Evolutionary conservation across 2,888 invertebrate species (phyloP).

Genomic region (Tortricodes alternella): DNA sequence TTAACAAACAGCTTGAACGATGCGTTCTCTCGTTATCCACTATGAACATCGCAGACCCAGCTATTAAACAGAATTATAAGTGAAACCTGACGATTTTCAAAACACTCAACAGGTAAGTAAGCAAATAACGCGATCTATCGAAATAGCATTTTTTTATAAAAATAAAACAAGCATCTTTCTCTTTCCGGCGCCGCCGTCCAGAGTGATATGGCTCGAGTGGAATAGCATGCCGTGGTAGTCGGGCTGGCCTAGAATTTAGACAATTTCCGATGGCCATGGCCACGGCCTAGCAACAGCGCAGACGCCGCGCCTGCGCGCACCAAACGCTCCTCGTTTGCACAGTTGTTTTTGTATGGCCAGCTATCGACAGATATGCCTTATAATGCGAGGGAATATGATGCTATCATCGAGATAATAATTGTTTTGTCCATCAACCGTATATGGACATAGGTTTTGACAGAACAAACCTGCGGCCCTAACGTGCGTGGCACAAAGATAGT

Average conservation of each 20-base stretch:
- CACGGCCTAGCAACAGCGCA: slow-evolving; percentile 37
- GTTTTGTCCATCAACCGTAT: no score
- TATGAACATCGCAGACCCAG: no score
- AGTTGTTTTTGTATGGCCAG: slow-evolving; percentile 12
- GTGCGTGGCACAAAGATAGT: not conserved
- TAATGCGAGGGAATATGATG: slow-evolving; percentile 10
- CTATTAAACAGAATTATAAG: no score
- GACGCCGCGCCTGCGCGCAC: slow-evolving; percentile 28
- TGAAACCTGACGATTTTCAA: no score
- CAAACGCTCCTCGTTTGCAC: slow-evolving; percentile 12
- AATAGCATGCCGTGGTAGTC: slow-evolving; percentile 47
- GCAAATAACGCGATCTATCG: no score
- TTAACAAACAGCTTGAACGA: no score
- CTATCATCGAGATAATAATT: not conserved
- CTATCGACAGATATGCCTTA: not conserved
- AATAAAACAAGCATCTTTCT: not conserved
- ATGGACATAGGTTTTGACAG: not conserved
- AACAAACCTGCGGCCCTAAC: no score
- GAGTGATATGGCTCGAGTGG: slow-evolving; percentile 45
- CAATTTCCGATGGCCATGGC: slow-evolving; percentile 73
- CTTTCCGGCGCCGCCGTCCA: not conserved
- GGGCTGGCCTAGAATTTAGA: slow-evolving; percentile 73
- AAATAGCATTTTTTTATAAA: slow-evolving; percentile 3
- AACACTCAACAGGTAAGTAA: no score
- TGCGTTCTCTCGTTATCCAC: no score